Base-by-base conservation (phyloP, 2,888 invertebrate species). In the Nesidiocoris tenuis region DNA sequence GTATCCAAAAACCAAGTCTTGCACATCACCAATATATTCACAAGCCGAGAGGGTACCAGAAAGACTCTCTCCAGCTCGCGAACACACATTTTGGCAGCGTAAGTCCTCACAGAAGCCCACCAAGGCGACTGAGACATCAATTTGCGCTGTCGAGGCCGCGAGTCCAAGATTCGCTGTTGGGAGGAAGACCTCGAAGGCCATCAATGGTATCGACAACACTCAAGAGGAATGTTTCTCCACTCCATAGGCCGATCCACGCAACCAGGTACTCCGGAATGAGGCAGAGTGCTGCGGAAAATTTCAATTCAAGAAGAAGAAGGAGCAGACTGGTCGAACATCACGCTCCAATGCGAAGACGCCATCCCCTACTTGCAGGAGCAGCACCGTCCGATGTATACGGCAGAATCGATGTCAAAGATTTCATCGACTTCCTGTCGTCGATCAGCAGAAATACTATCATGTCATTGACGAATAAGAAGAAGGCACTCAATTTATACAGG, bases 401-500 rank as follows among this genome's bases (percentile, higher is more conserved):
- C 39, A 23, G 16, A 12, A 19, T 61, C 24, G 59, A 25, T 17
- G 39, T 70, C 17, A 57, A 61, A 22, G 72, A 72, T 19, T 72
- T 72, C 39, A 54, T 72, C 3, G 55, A 72, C 25, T 72, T 72
- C 23, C 24, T 72, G 9, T 55, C 63, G 9, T 56, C 72, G 16
- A 61, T 72, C 22, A 72, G 63, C 21, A 19, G 61, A 19, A 72
- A 72, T 54, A 72, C 72, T 0, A 57, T 72, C n/a, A n/a, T 21
- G 22, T 61, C 72, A 12, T 54, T 72, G n/a, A 39, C 61, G 18
- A 72, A 72, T 39, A 72, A 72, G 17, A 61, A 23, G 55, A 72
- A 72, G 39, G 72, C 72, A 1, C 54, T 72, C 19, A 72, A 17
- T 21, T 21, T 72, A 17, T 72, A 61, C 61, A 61, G 61, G 39